Base-by-base conservation (phyloP, 1,140 invertebrate genomes). In the Sycophaga agraensis region DNA sequence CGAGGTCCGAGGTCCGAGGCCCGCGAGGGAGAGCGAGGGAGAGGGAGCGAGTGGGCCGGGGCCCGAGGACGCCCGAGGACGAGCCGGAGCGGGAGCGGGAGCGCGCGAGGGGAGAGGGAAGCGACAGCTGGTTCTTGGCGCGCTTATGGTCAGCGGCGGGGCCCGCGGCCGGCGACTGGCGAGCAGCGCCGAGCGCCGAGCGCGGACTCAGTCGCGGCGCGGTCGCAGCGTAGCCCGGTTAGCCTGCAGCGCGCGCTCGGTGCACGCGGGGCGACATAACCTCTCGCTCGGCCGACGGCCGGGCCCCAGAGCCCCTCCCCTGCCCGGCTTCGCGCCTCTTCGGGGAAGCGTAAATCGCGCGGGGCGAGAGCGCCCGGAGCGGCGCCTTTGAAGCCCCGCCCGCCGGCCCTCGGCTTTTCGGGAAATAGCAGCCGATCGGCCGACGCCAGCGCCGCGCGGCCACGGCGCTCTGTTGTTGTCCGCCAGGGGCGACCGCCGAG, bases 101-200 rank as follows among this genome's bases (percentile, higher is more conserved):
- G 5, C 3, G n/a, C n/a, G n/a, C 34, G 11, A 8, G 28, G 12
- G 24, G 37, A 3, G 17, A 14, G 67, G 55, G 53, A 66, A 64
- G 40, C 63, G 65, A 66, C 58, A 65, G 60, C 40, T 63, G 66
- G 62, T 68, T 61, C 40, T 60, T 50, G 50, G 53, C 55, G 45
- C 42, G 53, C 63, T 65, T 66, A 65, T 68, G 65, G 66, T 65
- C 62, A 63, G 60, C 37, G 56, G 55, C 58, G 34, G 14, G 9
- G 39, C n/a, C n/a, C n/a, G n/a, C n/a, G n/a, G n/a, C n/a, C n/a
- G n/a, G n/a, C n/a, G n/a, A n/a, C n/a, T n/a, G n/a, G n/a, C n/a
- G n/a, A n/a, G n/a, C n/a, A n/a, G n/a, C n/a, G n/a, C n/a, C n/a
- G n/a, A n/a, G n/a, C n/a, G n/a, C n/a, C n/a, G n/a, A n/a, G n/a